These are phyloP conservation scores for Villa cingulata DNA, from an alignment of 2,888 invertebrate genomes.

Conservation along the genomic window DNA sequence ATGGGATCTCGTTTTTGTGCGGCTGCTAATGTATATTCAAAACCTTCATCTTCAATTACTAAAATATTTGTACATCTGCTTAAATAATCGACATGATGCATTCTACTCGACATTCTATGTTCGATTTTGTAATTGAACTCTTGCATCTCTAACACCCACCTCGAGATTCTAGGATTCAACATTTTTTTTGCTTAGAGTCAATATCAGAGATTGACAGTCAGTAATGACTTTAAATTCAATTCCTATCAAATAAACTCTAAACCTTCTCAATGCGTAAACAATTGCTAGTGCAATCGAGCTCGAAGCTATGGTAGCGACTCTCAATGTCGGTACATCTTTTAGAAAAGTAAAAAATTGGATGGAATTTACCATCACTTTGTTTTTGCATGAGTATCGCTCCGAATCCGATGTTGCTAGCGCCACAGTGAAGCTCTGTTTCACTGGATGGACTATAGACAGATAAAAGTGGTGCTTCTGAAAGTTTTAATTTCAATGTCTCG, in stretches of 20 bases:
- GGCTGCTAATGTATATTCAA: constrained; percentile 11
- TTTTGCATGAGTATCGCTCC: constrained; percentile 11
- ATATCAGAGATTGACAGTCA: too few species aligned
- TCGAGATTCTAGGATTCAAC: constrained; percentile 17
- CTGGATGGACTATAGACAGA: constrained; percentile 10
- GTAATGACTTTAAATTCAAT: too few species aligned
- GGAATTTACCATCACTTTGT: too few species aligned
- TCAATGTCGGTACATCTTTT: background rate
- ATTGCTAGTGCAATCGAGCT: too few species aligned
- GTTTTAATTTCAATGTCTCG: background rate
- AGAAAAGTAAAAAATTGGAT: too few species aligned
- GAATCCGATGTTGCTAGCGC: constrained; percentile 17
- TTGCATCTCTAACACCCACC: constrained; percentile 23
- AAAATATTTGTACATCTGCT: constrained; percentile 15
- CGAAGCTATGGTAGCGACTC: background rate
- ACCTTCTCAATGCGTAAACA: too few species aligned
- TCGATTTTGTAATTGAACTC: too few species aligned
- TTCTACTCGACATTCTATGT: too few species aligned
- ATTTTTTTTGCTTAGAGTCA: too few species aligned
- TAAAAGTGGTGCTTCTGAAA: constrained; percentile 7
- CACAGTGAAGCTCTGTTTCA: constrained; percentile 21
- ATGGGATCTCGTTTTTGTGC: constrained; percentile 12
- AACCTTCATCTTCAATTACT: constrained; percentile 7
- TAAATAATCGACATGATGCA: too few species aligned
- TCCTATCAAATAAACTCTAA: too few species aligned